Evolutionary conservation across 2,888 invertebrate species (phyloP).

Genomic region (Machimus rusticus): DNA sequence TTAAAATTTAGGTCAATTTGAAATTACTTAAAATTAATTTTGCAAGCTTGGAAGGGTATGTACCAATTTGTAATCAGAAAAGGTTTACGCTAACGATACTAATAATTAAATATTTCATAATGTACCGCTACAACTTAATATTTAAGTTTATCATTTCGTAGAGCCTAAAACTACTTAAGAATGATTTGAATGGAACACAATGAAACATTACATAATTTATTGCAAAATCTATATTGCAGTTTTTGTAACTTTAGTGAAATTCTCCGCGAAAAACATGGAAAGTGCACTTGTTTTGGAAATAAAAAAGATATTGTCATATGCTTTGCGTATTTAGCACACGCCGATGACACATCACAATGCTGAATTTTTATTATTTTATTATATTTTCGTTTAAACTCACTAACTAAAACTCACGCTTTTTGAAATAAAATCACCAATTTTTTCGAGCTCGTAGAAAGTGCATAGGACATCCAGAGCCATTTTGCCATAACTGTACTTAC

Average conservation of each 20-base stretch:
- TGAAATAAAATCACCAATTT: conserved; percentile 10
- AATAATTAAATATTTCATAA: too few relatives aligned
- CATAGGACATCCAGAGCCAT: conserved; percentile 18
- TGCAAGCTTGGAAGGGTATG: too few relatives aligned
- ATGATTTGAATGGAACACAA: neutral
- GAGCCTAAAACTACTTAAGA: neutral
- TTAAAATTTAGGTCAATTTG: too few relatives aligned
- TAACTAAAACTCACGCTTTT: conserved; percentile 19
- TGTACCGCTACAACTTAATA: neutral
- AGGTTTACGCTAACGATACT: too few relatives aligned
- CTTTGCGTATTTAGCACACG: neutral
- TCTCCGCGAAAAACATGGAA: neutral
- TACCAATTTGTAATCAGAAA: too few relatives aligned
- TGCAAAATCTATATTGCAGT: neutral
- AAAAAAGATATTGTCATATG: neutral
- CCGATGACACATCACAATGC: neutral
- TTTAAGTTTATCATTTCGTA: neutral
- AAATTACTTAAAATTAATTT: too few relatives aligned
- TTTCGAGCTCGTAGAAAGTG: neutral
- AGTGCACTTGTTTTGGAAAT: neutral
- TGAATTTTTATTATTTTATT: neutral
- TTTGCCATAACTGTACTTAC: conserved; percentile 1
- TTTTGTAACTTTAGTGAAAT: neutral
- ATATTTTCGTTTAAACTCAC: neutral
- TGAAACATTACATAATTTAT: neutral